These are phyloP conservation scores for Lasioglossum figueresi DNA, from an alignment of 2,888 invertebrate species.

Conservation along the genomic window DNA sequence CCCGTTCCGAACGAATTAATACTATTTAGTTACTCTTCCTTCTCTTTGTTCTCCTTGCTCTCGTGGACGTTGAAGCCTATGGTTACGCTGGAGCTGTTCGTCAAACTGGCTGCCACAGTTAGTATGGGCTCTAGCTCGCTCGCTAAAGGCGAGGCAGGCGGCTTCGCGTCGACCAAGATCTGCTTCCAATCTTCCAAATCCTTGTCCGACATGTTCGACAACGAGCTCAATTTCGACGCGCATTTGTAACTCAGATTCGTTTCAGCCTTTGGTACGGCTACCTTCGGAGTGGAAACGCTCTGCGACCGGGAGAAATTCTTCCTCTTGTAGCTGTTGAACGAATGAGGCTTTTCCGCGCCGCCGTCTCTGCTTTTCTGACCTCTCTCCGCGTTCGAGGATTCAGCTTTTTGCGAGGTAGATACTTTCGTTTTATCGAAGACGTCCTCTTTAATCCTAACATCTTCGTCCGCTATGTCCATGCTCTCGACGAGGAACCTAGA, in stretches of 20 bases:
- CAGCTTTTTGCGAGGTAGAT: slow-evolving; percentile 40
- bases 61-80: slow-evolving; percentile 78
- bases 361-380: slow-evolving; percentile 35
- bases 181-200: slow-evolving; percentile 74
- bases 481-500: slow-evolving; percentile 81
- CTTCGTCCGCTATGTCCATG: slow-evolving; percentile 80
- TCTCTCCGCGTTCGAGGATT: slow-evolving; percentile 53
- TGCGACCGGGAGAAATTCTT: slow-evolving; percentile 75
- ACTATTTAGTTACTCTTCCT: slow-evolving; percentile 54
- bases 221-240: slow-evolving; percentile 71
- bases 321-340: slow-evolving; percentile 47
- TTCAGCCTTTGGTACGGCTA: slow-evolving; percentile 46
- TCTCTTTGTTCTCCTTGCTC: slow-evolving; percentile 63
- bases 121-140: slow-evolving; percentile 73
- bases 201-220: slow-evolving; percentile 73
- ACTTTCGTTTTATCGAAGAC: slow-evolving; percentile 60
- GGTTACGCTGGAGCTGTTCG: slow-evolving; percentile 73
- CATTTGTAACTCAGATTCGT: slow-evolving; percentile 58
- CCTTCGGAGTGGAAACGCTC: slow-evolving; percentile 74
- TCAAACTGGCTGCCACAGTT: slow-evolving; percentile 78
- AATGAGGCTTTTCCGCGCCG: slow-evolving; percentile 14
- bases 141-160: slow-evolving; percentile 26
- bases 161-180: slow-evolving; percentile 39
- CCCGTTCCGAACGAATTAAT: not conserved
- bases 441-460: slow-evolving; percentile 80